A percentile compares a stretch with the other conserved stretches of the same genome.
phyloP scores from a whole-genome alignment of 2,888 invertebrate species.

The Norana najaformis region DNA sequence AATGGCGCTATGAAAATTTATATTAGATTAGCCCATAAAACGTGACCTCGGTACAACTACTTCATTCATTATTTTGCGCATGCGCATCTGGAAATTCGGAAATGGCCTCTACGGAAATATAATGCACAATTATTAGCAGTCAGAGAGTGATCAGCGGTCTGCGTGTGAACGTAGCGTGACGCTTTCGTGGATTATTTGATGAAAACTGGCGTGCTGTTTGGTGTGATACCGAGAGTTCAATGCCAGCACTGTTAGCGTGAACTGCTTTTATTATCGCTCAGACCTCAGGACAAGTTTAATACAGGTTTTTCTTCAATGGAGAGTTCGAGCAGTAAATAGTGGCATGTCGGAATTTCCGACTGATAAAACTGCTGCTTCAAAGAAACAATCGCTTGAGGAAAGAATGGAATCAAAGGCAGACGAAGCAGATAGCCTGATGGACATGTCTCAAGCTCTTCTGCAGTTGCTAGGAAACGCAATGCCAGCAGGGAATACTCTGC shows the following conservation, averaged over 20 bases:
- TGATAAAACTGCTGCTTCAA: background rate
- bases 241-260: background rate
- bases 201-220: background rate
- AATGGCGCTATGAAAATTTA: too few relatives aligned
- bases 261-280: background rate
- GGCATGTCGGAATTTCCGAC: background rate
- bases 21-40: too few relatives aligned
- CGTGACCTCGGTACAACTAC: too few relatives aligned
- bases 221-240: background rate
- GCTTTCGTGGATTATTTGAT: background rate
- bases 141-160: background rate
- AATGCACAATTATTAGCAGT: background rate
- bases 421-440: slow-evolving; percentile 19
- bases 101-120: background rate
- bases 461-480: slow-evolving; percentile 9
- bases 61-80: background rate
- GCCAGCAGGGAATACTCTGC: slow-evolving; percentile 14
- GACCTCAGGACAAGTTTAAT: background rate
- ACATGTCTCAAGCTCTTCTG: slow-evolving; percentile 21
- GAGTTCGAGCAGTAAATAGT: too few relatives aligned
- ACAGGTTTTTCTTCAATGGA: too few relatives aligned
- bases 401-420: slow-evolving; percentile 16
- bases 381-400: background rate
- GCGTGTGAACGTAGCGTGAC: background rate
- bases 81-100: background rate